A percentile compares a stretch with the other conserved stretches of the same genome.
Conservation (phyloP, 1,140 invertebrate species). For the Kradibia gibbosae region DNA sequence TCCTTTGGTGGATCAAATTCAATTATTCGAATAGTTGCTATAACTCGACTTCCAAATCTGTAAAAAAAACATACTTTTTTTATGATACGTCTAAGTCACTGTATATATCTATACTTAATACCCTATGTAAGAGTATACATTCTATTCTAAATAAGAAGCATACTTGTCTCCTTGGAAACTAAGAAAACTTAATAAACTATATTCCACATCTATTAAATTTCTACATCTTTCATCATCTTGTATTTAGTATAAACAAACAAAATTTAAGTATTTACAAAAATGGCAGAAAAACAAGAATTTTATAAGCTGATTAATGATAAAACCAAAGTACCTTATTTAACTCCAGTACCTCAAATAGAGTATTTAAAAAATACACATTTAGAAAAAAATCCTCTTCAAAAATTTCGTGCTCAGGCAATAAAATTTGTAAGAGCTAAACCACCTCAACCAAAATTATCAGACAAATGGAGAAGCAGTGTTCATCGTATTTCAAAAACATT, state of each 20-base stretch:
- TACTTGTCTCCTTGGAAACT: slow-evolving; percentile 50
- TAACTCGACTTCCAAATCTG: background rate
- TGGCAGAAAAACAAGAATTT: slow-evolving; percentile 50
- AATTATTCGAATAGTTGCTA: background rate
- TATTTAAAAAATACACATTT: slow-evolving; percentile 8
- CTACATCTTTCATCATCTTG: slow-evolving; percentile 34
- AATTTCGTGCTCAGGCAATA: slow-evolving; percentile 47
- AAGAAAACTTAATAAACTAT: slow-evolving; percentile 47
- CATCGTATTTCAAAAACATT: slow-evolving; percentile 42
- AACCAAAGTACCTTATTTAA: slow-evolving; percentile 47
- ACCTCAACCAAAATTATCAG: slow-evolving; percentile 38
- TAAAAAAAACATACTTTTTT: slow-evolving; percentile 9
- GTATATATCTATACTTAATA: slow-evolving; percentile 4
- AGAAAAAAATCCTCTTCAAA: slow-evolving; percentile 44
- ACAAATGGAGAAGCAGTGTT: slow-evolving; percentile 45
- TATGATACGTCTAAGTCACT: no score
- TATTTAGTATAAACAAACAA: slow-evolving; percentile 20
- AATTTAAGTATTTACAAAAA: slow-evolving; percentile 16
- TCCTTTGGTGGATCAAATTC: background rate
- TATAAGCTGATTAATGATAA: slow-evolving; percentile 51
- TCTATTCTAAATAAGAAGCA: slow-evolving; percentile 25
- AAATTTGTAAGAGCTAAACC: slow-evolving; percentile 41
- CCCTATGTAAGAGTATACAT: slow-evolving; percentile 11
- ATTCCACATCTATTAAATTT: slow-evolving; percentile 39
- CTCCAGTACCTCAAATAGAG: slow-evolving; percentile 41